These are phyloP conservation scores for Bubo blakistoni DNA, from an alignment of 2,113 vertebrate species.

Conservation along the genomic window DNA sequence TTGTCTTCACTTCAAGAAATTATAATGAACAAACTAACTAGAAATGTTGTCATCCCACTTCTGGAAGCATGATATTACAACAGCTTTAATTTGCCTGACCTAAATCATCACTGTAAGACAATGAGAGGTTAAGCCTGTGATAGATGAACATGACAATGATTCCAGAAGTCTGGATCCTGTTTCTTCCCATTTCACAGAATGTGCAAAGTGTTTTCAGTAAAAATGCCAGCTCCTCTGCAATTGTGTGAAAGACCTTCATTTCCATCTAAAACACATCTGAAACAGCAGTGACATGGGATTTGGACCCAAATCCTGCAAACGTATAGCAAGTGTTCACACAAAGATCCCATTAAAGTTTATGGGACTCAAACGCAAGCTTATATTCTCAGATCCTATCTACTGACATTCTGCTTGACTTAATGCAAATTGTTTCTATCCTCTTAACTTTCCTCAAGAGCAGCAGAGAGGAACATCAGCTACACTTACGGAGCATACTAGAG, in stretches of 20 bases:
- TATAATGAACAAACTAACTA: background rate
- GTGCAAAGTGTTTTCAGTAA: background rate
- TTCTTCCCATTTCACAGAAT: background rate
- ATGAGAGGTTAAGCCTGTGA: background rate
- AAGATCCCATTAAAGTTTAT: background rate
- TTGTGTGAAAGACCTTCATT: background rate
- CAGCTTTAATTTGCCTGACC: background rate
- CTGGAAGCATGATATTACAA: background rate
- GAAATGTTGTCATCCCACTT: background rate
- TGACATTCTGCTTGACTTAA: background rate
- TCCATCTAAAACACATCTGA: background rate
- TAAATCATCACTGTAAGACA: background rate
- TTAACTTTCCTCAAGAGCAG: background rate
- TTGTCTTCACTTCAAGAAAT: background rate
- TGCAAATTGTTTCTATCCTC: background rate
- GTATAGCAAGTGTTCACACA: background rate
- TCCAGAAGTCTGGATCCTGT: background rate
- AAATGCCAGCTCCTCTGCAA: background rate
- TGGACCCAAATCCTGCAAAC: background rate
- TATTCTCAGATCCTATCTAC: background rate
- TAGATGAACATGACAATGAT: accelerated
- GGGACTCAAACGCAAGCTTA: background rate
- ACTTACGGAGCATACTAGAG: background rate
- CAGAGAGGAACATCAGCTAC: background rate
- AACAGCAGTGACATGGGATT: background rate